Conservation (phyloP, 92 coral and sea anemone genomes). For the Ricordea florida region DNA sequence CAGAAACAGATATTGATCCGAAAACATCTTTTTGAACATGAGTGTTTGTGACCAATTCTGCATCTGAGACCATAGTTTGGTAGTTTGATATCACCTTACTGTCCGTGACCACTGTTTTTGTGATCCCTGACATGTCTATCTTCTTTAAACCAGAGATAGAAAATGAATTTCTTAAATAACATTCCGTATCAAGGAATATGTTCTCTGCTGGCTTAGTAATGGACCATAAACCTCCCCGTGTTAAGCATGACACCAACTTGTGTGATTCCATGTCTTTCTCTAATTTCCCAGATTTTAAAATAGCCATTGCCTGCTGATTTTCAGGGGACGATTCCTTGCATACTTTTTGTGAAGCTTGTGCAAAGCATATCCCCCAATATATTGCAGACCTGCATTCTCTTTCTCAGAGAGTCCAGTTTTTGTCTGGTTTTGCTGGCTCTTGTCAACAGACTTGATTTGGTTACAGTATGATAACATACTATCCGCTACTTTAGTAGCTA, state of each 20-base stretch:
- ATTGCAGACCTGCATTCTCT: slow-evolving; percentile 23
- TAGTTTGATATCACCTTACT: too few species aligned
- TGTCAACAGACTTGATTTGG: not conserved
- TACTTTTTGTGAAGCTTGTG: slow-evolving; percentile 32
- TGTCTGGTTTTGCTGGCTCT: not conserved
- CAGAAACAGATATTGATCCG: too few species aligned
- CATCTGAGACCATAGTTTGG: too few species aligned
- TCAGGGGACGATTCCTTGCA: not conserved
- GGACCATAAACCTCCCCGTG: slow-evolving; percentile 42
- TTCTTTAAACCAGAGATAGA: too few species aligned
- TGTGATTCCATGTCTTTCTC: not conserved
- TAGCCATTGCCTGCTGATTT: slow-evolving; percentile 21
- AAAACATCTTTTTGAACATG: too few species aligned
- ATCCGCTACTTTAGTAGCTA: too few species aligned
- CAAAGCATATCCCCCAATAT: slow-evolving; percentile 25
- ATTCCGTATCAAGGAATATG: too few species aligned
- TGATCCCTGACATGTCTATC: too few species aligned
- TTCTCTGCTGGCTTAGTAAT: too few species aligned
- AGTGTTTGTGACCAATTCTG: too few species aligned
- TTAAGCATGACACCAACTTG: slow-evolving; percentile 12
- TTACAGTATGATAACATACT: slow-evolving; percentile 5
- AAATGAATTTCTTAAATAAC: too few species aligned
- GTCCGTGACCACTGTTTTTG: too few species aligned
- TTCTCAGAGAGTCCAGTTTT: slow-evolving; percentile 9
- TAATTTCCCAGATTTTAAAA: not conserved